Percentiles rank a stretch among this genome's conserved stretches.
phyloP scores from a whole-genome alignment of 2,888 invertebrate genomes.

The Drosophila nr. fundita region DNA sequence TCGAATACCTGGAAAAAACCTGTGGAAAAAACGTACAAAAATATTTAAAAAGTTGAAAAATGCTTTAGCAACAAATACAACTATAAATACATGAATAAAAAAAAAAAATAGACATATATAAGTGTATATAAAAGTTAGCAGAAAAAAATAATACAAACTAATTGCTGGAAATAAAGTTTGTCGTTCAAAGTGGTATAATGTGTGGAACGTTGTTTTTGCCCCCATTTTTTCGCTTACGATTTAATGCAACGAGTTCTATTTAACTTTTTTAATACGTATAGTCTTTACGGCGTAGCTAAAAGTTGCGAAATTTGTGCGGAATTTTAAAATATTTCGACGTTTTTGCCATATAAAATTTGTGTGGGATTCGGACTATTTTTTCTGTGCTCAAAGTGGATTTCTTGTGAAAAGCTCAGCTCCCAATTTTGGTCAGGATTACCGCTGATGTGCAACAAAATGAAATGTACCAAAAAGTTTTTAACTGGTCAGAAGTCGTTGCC shows the following conservation, averaged over 20 bases:
- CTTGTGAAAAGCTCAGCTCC: constrained; percentile 49
- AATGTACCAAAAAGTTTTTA: constrained; percentile 61
- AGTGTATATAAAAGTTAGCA: constrained; percentile 36
- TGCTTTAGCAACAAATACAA: constrained; percentile 36
- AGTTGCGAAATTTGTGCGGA: constrained; percentile 64
- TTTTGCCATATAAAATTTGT: constrained; percentile 41
- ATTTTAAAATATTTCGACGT: constrained; percentile 57
- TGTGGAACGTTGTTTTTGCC: constrained; percentile 22
- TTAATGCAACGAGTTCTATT: constrained; percentile 41
- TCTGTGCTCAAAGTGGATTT: constrained; percentile 51
- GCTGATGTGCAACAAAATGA: constrained; percentile 72
- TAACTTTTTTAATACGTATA: constrained; percentile 53
- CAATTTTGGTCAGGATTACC: constrained; percentile 77
- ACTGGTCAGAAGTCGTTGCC: constrained; percentile 43
- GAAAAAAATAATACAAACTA: constrained; percentile 75
- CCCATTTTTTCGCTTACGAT: background rate
- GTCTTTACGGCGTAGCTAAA: constrained; percentile 32
- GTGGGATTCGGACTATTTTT: constrained; percentile 29
- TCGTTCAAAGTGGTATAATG: constrained; percentile 55
- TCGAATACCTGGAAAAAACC: constrained; percentile 28
- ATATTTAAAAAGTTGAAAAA: constrained; percentile 72
- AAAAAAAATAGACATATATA: background rate
- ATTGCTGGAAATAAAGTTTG: constrained; percentile 74
- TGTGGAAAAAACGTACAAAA: constrained; percentile 43
- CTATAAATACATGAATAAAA: constrained; percentile 21